phyloP scores from a whole-genome alignment of 2,113 vertebrate genomes.

The Ophthalmotilapia sp. region DNA sequence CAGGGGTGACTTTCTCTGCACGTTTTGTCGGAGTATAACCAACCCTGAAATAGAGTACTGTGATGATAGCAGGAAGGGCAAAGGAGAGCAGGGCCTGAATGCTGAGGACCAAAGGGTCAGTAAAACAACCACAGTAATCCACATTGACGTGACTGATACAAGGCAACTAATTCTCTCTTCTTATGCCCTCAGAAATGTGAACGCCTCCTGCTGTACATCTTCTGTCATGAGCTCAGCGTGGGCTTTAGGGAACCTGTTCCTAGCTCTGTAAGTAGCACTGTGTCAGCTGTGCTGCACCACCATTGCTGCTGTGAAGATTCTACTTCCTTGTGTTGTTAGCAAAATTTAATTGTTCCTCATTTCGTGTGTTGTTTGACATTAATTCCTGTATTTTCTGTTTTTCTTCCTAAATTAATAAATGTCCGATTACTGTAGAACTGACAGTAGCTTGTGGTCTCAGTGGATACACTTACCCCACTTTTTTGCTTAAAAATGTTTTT shows the following conservation, averaged over 20 bases:
- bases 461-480: background rate
- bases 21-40: constrained; percentile 89
- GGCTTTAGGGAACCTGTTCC: constrained; percentile 95
- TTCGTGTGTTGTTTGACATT: background rate
- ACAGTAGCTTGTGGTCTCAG: background rate
- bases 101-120: constrained; percentile 87
- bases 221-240: constrained; percentile 94
- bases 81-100: constrained; percentile 78
- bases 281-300: background rate
- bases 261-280: constrained; percentile 82
- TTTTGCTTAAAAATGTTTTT: background rate
- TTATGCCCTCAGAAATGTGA: constrained; percentile 85
- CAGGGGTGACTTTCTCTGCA: constrained; percentile 97
- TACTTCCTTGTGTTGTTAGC: background rate
- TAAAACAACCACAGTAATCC: background rate
- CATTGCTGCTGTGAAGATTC: background rate
- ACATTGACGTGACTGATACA: background rate
- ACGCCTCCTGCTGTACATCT: constrained; percentile 91
- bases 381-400: background rate
- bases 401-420: background rate
- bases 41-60: constrained; percentile 95
- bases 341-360: background rate
- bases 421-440: background rate
- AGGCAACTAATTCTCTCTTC: background rate
- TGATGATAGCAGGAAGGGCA: constrained; percentile 85